Evolutionary conservation across 2,888 invertebrate species (phyloP).

Genomic region (Orchesellides sinensis): DNA sequence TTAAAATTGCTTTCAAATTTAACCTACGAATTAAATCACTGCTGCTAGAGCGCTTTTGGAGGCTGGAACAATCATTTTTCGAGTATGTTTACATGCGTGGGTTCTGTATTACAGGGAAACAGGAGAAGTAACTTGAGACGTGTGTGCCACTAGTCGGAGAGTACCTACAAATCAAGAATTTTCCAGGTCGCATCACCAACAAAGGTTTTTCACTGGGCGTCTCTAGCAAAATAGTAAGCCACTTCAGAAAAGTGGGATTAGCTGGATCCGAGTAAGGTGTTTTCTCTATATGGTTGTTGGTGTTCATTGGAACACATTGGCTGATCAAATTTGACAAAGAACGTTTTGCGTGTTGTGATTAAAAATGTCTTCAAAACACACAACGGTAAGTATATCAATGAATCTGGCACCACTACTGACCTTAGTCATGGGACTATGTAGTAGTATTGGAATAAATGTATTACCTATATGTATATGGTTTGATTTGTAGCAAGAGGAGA

Average conservation of each 20-base stretch:
- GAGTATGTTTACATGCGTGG: slow-evolving; percentile 22
- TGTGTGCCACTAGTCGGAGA: too few species aligned
- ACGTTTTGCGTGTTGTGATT: not conserved
- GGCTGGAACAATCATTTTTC: slow-evolving; percentile 61
- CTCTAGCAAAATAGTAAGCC: not conserved
- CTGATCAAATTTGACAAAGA: not conserved
- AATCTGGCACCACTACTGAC: too few species aligned
- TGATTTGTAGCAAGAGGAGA: slow-evolving; percentile 86
- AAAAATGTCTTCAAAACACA: slow-evolving; percentile 16
- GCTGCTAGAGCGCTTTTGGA: slow-evolving; percentile 28
- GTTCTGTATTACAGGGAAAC: not conserved
- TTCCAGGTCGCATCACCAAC: not conserved
- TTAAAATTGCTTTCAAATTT: not conserved
- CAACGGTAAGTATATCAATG: slow-evolving; percentile 2
- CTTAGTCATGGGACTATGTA: too few species aligned
- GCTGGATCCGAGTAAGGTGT: not conserved
- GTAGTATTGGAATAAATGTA: too few species aligned
- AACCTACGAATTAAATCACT: too few species aligned
- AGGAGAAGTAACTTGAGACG: not conserved
- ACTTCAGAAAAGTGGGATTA: slow-evolving; percentile 2
- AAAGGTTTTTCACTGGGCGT: not conserved
- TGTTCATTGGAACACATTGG: not conserved
- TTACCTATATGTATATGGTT: slow-evolving; percentile 2
- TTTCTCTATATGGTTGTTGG: not conserved
- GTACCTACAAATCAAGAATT: not conserved